phyloP scores from a whole-genome alignment of 2,797 vertebrate species.

The Orestias chungarensis region DNA sequence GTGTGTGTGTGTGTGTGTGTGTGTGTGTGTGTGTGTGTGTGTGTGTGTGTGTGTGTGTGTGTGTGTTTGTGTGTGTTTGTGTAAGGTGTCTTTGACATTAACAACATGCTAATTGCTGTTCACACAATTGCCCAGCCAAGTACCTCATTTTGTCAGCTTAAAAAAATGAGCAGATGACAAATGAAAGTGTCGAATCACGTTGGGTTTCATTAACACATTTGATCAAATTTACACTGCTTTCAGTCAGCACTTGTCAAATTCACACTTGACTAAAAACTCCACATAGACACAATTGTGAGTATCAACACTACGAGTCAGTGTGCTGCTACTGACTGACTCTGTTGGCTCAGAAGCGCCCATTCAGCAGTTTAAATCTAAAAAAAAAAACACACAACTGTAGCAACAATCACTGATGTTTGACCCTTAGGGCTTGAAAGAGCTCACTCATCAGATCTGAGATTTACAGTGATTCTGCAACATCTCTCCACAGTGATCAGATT shows the following conservation, averaged over 20 bases:
- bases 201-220: constrained; percentile 4
- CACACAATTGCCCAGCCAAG: constrained; percentile 24
- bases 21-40: no score
- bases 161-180: constrained; percentile 20
- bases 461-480: constrained; percentile 28
- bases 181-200: constrained; percentile 10
- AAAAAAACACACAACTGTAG: constrained; percentile 25
- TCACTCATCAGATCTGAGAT: constrained; percentile 43
- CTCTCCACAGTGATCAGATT: constrained; percentile 11
- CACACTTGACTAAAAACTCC: constrained; percentile 16
- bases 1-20: no score
- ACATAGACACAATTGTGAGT: constrained; percentile 32
- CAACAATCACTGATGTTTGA: constrained; percentile 56
- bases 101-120: constrained; percentile 13
- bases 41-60: no score
- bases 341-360: constrained; percentile 28
- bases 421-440: constrained; percentile 30
- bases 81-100: constrained; percentile 6
- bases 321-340: constrained; percentile 30
- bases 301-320: constrained; percentile 46
- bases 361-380: constrained; percentile 44
- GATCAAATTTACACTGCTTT: not conserved
- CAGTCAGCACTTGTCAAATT: constrained; percentile 43
- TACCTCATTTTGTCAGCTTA: constrained; percentile 31
- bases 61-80: no score